Evolutionary conservation across 2,113 vertebrate species (phyloP).

Genomic region (Zeus faber): DNA sequence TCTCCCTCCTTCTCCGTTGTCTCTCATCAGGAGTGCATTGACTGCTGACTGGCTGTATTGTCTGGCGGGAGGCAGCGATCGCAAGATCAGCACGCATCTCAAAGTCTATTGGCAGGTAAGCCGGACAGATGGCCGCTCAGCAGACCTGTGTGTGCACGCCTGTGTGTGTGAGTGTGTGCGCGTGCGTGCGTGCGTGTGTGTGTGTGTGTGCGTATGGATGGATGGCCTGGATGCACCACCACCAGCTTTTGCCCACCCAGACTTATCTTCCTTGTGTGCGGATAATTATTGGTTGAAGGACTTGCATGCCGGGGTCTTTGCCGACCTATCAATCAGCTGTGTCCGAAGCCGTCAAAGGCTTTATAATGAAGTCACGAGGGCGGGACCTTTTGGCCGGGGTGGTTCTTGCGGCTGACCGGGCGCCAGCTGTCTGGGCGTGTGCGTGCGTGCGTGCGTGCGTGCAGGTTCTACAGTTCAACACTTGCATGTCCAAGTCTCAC

Average conservation of each 20-base stretch:
- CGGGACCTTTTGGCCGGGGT: too few relatives aligned
- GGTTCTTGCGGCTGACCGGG: too few relatives aligned
- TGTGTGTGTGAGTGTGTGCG: neutral
- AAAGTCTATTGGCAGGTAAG: slow-evolving; percentile 73
- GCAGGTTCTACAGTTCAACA: neutral
- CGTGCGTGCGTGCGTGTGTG: too few relatives aligned
- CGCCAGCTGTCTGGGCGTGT: slow-evolving; percentile 63
- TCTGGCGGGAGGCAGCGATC: slow-evolving; percentile 66
- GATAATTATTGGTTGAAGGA: slow-evolving; percentile 77
- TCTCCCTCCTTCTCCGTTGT: neutral
- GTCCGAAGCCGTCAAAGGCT: slow-evolving; percentile 48
- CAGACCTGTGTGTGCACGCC: slow-evolving; percentile 10
- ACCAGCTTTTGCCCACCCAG: neutral
- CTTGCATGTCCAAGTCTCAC: too few relatives aligned
- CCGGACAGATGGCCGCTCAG: slow-evolving; percentile 48
- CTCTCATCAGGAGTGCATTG: slow-evolving; percentile 74
- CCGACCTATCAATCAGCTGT: slow-evolving; percentile 76
- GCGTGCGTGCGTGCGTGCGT: slow-evolving; percentile 19
- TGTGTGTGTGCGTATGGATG: slow-evolving; percentile 3
- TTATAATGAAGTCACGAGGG: slow-evolving; percentile 70
- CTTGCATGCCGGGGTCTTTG: slow-evolving; percentile 74
- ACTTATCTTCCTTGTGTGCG: slow-evolving; percentile 53
- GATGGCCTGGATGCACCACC: too few relatives aligned
- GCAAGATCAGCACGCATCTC: slow-evolving; percentile 80
- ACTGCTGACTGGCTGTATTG: slow-evolving; percentile 84